Percentiles rank a stretch among this genome's conserved stretches.
Evolutionary conservation across 1,140 invertebrate species (phyloP).

Genomic region (Vanessa tameamea): DNA sequence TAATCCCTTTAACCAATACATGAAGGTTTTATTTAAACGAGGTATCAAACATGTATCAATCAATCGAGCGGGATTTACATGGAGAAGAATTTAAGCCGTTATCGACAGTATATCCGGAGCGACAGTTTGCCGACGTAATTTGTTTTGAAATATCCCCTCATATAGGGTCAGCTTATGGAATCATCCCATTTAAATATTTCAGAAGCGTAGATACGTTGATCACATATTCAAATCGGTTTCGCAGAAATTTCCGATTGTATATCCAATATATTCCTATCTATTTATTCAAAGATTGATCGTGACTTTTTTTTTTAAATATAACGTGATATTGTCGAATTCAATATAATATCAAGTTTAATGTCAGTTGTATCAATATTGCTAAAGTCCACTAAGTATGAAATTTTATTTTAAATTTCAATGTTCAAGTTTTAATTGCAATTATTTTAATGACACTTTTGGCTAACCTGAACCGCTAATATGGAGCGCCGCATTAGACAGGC

Average conservation of each 20-base stretch:
- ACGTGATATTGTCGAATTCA: no score
- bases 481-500: no score
- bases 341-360: no score
- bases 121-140: slow-evolving; percentile 31
- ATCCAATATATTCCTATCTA: background rate
- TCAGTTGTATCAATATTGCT: no score
- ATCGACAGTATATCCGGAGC: slow-evolving; percentile 31
- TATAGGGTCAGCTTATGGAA: background rate
- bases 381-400: no score
- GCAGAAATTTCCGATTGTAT: background rate
- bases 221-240: slow-evolving; percentile 1
- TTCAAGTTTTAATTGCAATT: no score
- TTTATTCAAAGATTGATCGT: background rate
- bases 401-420: no score
- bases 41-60: slow-evolving; percentile 31
- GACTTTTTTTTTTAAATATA: background rate
- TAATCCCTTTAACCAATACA: slow-evolving; percentile 34
- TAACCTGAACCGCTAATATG: no score
- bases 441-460: no score
- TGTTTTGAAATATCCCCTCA: slow-evolving; percentile 9
- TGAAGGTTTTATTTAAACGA: slow-evolving; percentile 33
- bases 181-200: slow-evolving; percentile 21
- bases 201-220: background rate
- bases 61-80: slow-evolving; percentile 39
- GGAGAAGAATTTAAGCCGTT: slow-evolving; percentile 42